Evolutionary conservation across 1,140 invertebrate genomes (phyloP).

Genomic region (Eriosoma lanigerum): DNA sequence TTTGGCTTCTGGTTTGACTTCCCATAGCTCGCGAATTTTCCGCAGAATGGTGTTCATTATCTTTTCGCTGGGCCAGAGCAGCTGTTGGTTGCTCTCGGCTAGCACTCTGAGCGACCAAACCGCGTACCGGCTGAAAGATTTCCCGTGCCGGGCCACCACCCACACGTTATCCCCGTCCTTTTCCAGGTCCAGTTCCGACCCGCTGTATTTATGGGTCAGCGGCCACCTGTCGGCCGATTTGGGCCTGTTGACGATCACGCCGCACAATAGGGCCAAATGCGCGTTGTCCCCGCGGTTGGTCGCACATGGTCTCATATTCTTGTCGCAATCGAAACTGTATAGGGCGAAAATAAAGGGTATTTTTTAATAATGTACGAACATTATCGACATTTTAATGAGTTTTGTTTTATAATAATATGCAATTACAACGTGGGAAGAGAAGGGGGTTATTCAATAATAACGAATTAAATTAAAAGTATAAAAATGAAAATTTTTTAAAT

Average conservation of each 20-base stretch:
- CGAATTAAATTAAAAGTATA: no score
- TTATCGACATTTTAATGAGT: no score
- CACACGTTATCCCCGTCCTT: neutral
- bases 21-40: no score
- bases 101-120: neutral
- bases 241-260: neutral
- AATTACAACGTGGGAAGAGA: no score
- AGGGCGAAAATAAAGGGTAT: neutral
- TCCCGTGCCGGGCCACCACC: neutral
- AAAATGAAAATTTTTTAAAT: no score
- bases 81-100: neutral
- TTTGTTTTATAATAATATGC: no score
- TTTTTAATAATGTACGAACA: no score
- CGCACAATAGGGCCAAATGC: slow-evolving; percentile 7
- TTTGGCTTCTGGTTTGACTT: no score
- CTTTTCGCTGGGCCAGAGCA: neutral
- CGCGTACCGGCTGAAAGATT: neutral
- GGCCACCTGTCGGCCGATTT: no score
- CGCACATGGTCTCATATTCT: neutral
- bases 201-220: neutral
- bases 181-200: neutral
- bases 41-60: neutral
- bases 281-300: neutral
- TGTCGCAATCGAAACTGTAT: slow-evolving; percentile 6
- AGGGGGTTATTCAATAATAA: no score